Evolutionary conservation across 2,113 vertebrate species (phyloP), one percentile per base, ranked within the genome.

Genomic region (Anthoscopus minutus): DNA sequence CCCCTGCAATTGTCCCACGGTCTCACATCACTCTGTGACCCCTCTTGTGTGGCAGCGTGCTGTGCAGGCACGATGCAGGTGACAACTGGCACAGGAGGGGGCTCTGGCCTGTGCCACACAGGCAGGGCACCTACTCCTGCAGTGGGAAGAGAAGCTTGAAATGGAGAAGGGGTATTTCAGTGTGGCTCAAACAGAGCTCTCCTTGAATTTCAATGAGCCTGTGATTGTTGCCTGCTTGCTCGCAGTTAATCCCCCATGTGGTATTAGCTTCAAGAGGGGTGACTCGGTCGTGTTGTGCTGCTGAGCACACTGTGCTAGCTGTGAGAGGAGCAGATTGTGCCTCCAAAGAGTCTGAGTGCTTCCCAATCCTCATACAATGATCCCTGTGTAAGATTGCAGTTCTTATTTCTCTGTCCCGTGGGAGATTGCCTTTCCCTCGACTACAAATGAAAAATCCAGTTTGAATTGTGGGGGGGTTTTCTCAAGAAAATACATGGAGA

Each of bases 181-280:
- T 1, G 7, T 12, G 58, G 35, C 22, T 19, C 11, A 67, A 66
- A 53, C 1, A 0, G 30, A 74, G 61, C 74, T 87, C 69, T 56
- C 35, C 73, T 44, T 89, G 93, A 84, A 92, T 94, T 84, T 94
- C 89, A 93, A 48, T 89, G 85, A 96, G 71, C 44, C 70, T 3
- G 1, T 87, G 93, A 74, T 82, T 93, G 81, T 87, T 72, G 85
- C 66, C 53, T 44, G 65, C 58, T 82, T 53, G 61, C 62, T 80
- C 7, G 5, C 28, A n/a, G 61, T 72, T 94, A 82, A 84, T 94
- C 89, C 72, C 19, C 50, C 71, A 20, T 9, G 33, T 5, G 16
- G 61, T 57, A 45, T 94, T 71, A 81, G 25, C 28, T 23, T 61
- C 14, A 15, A 30, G 79, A 62, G 64, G 67, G 45, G 35, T 51